Percentiles rank a stretch among this genome's conserved stretches.
Conservation (phyloP, 2,888 invertebrate genomes). For the Athalia cordata region DNA sequence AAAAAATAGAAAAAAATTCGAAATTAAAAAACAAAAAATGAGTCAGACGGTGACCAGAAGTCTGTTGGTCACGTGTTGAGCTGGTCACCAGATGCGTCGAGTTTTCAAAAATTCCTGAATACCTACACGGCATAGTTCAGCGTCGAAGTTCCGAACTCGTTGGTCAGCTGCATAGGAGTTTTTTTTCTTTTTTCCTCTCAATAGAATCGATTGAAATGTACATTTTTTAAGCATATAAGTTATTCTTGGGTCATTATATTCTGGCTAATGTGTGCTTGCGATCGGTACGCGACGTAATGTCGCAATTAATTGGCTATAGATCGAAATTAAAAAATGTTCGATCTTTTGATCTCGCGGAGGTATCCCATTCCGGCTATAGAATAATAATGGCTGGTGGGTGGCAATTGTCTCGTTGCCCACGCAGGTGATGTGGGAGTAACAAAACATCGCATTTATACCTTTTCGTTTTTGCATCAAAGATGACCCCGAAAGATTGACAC, state of each 20-base stretch:
- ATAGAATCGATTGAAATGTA: no score
- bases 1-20: no score
- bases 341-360: slow-evolving; percentile 2
- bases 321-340: slow-evolving; percentile 24
- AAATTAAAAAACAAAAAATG: background rate
- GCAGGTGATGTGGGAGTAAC: slow-evolving; percentile 63
- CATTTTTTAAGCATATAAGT: no score
- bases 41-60: slow-evolving; percentile 41
- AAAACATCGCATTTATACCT: slow-evolving; percentile 11
- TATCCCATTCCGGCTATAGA: background rate
- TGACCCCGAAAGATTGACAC: slow-evolving; percentile 40
- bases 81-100: slow-evolving; percentile 31
- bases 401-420: slow-evolving; percentile 71
- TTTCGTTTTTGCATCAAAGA: slow-evolving; percentile 20
- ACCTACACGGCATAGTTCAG: no score
- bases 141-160: background rate
- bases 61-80: slow-evolving; percentile 30
- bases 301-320: slow-evolving; percentile 40
- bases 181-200: no score
- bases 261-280: background rate
- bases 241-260: background rate
- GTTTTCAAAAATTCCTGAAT: no score
- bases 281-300: background rate
- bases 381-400: slow-evolving; percentile 67
- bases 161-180: background rate